Percentiles rank a stretch among this genome's conserved stretches.
Evolutionary conservation across 2,888 invertebrate genomes (phyloP).

Genomic region (Ypsolopha scabrella): DNA sequence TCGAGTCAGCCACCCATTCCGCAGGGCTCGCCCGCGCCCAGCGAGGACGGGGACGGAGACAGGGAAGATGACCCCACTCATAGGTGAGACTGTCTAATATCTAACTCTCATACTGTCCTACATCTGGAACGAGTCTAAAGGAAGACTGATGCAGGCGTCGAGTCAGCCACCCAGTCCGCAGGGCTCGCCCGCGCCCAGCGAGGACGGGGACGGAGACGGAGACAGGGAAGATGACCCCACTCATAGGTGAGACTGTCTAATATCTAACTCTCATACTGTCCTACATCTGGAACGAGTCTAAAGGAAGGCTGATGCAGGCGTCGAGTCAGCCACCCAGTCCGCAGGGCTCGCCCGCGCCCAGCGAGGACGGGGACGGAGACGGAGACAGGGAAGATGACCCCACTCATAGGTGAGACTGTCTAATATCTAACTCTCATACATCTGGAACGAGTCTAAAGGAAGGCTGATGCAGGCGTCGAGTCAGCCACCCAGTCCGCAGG

Average conservation of each 20-base stretch:
- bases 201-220: slow-evolving; percentile 47
- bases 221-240: neutral
- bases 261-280: neutral
- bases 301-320: neutral
- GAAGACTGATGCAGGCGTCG: slow-evolving; percentile 88
- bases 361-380: slow-evolving; percentile 60
- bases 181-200: slow-evolving; percentile 75
- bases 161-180: slow-evolving; percentile 91
- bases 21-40: slow-evolving; percentile 29
- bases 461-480: slow-evolving; percentile 90
- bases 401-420: too few species aligned
- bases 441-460: slow-evolving; percentile 91
- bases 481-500: slow-evolving; percentile 87
- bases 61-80: too few species aligned
- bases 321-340: neutral
- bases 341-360: slow-evolving; percentile 29
- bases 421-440: slow-evolving; percentile 66
- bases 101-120: slow-evolving; percentile 65
- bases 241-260: neutral
- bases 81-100: too few species aligned
- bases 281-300: neutral
- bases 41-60: slow-evolving; percentile 47
- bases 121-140: slow-evolving; percentile 92
- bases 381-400: neutral
- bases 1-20: neutral